phyloP scores from a whole-genome alignment of 2,113 vertebrate genomes.

The Stictonetta naevosa region DNA sequence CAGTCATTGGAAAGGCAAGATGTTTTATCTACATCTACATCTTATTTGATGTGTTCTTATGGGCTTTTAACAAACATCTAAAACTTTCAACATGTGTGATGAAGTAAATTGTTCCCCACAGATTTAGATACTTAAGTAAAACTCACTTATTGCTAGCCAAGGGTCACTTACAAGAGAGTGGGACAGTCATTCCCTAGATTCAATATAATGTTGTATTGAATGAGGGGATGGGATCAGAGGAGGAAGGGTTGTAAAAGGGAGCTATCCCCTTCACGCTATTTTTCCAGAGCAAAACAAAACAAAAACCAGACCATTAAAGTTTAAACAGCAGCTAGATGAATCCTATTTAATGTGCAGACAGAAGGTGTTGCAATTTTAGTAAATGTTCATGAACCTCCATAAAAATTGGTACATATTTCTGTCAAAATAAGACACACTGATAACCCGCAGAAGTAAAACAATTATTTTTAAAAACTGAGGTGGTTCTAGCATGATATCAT shows the following conservation, averaged over 20 bases:
- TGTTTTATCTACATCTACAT: not conserved
- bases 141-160: not conserved
- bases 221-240: rapidly evolving
- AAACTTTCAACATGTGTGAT: not conserved
- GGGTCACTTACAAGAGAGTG: not conserved
- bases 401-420: not conserved
- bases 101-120: not conserved
- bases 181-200: not conserved
- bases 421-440: not conserved
- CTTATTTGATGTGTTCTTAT: not conserved
- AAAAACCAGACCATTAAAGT: not conserved
- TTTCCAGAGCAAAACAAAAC: not conserved
- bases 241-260: not conserved
- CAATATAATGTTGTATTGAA: not conserved
- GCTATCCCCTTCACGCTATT: not conserved
- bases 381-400: not conserved
- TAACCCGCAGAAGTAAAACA: not conserved
- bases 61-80: not conserved
- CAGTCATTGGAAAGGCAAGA: not conserved
- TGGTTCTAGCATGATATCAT: not conserved
- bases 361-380: not conserved
- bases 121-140: not conserved
- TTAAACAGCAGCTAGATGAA: not conserved
- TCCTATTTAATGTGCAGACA: not conserved
- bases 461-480: not conserved